Percentiles rank a stretch among this genome's conserved stretches.
Conservation (phyloP, 2,113 vertebrate genomes). For the Emydocephalus ijimae region DNA sequence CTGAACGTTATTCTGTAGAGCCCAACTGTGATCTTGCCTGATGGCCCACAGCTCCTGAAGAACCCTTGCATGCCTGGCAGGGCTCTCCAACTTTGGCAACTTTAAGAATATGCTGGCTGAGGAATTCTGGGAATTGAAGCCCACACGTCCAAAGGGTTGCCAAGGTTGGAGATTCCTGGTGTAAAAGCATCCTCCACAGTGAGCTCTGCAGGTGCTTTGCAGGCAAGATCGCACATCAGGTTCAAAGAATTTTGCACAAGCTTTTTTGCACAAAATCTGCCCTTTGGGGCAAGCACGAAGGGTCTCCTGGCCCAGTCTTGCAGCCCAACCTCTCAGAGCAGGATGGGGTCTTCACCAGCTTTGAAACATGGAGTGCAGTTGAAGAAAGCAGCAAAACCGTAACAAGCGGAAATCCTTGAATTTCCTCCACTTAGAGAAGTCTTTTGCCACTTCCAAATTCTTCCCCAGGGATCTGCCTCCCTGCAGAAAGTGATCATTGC, state of each 20-base stretch:
- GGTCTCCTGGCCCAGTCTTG: not conserved
- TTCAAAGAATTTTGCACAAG: not conserved
- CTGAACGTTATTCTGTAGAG: not conserved
- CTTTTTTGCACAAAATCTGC: not conserved
- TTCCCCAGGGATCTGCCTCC: too few species aligned
- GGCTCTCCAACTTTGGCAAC: not conserved
- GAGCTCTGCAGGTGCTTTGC: not conserved
- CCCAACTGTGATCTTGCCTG: not conserved
- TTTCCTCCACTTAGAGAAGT: not conserved
- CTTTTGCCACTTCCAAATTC: not conserved
- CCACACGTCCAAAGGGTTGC: not conserved
- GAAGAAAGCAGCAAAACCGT: not conserved
- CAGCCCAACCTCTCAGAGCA: not conserved
- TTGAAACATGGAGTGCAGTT: not conserved
- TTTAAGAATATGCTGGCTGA: not conserved
- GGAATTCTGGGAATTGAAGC: not conserved
- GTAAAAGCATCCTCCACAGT: not conserved
- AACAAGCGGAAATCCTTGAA: not conserved
- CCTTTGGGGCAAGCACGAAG: not conserved
- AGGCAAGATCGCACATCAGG: not conserved
- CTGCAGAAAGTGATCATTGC: too few species aligned
- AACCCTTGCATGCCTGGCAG: not conserved
- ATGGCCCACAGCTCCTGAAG: not conserved
- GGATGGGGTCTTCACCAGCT: too few species aligned
- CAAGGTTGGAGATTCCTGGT: fast-evolving